Evolutionary conservation across 2,797 vertebrate species (phyloP).

Genomic region (Vireo griseus): DNA sequence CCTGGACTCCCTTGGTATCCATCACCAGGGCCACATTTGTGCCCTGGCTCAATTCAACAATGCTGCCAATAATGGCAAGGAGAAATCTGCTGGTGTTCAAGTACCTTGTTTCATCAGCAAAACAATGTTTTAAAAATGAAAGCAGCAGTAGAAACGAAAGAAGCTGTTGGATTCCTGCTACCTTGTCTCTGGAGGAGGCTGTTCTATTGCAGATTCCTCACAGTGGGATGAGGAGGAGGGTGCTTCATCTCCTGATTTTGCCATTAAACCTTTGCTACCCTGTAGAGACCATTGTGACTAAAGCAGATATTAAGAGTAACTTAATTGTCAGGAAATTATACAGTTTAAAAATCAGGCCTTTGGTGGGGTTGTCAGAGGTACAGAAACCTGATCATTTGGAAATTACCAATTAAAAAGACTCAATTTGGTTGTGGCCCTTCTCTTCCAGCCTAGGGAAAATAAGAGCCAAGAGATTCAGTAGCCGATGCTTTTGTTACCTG

Average conservation of each 20-base stretch:
- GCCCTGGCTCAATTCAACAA: neutral
- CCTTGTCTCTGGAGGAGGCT: neutral
- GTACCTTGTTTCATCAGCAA: fast-evolving
- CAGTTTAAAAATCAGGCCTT: neutral
- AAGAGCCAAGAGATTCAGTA: neutral
- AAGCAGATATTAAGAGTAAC: neutral
- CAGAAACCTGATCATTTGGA: neutral
- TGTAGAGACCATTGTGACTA: neutral
- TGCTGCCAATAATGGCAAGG: fast-evolving
- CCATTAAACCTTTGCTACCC: neutral
- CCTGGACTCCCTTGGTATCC: neutral
- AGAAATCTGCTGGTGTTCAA: neutral
- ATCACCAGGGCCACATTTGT: fast-evolving
- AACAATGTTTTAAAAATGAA: neutral
- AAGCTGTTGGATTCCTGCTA: neutral
- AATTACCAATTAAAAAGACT: neutral
- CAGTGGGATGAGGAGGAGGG: neutral
- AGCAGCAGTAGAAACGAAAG: neutral
- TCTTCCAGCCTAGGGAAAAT: neutral
- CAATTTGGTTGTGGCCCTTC: neutral
- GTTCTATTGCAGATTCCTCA: neutral
- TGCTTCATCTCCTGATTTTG: neutral
- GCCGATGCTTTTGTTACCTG: neutral
- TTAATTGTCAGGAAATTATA: neutral
- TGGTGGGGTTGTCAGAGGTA: neutral